Evolutionary conservation across 2,113 vertebrate genomes (phyloP), one percentile per base, ranked within the genome.

Genomic region (Dendrocopos noguchii): DNA sequence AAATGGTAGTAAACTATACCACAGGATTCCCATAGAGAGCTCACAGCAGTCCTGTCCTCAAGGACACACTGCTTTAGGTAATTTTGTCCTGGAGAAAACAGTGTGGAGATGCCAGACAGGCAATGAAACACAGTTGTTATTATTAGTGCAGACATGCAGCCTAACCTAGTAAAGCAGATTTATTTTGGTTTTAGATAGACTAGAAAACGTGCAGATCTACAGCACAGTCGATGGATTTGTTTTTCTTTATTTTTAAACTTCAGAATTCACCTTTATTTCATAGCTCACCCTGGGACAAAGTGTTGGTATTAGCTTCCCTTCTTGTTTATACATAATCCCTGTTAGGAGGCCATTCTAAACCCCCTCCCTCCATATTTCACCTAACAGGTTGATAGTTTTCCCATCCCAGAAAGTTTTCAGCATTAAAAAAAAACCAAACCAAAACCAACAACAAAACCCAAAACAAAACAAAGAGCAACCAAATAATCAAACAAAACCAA

Each of bases 1-100:
- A 77, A 93, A 91, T 53, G 53, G 86, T 34, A 84, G 77, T 93
- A 94, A 93, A 87, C 86, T 79, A 89, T 92, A 87, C 80, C 36
- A 83, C 27, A 85, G 87, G 88, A 87, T 92, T 84, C 83, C 91
- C 61, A 81, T 59, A 57, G 86, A 10, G 81, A 91, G n/a, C 64
- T 81, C 11, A 0, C 86, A 92, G 90, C 68, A 24, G 56, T 44
- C 82, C 61, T 92, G 56, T 96, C 78, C 52, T 95, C 83, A 91
- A 95, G 90, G 90, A 87, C 86, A 82, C 8, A 2, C 17, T 64
- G 47, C 4, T 93, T 94, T 56, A 82, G 87, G 73, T 80, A 85
- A 75, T 95, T 95, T 87, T 87, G 75, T 84, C 56, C 86, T 59
- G 74, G 15, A 90, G 88, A 61, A 88, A 78, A 59, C n/a, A 46